Evolutionary conservation across 2,888 invertebrate species (phyloP).

Genomic region (Steromphala cineraria): DNA sequence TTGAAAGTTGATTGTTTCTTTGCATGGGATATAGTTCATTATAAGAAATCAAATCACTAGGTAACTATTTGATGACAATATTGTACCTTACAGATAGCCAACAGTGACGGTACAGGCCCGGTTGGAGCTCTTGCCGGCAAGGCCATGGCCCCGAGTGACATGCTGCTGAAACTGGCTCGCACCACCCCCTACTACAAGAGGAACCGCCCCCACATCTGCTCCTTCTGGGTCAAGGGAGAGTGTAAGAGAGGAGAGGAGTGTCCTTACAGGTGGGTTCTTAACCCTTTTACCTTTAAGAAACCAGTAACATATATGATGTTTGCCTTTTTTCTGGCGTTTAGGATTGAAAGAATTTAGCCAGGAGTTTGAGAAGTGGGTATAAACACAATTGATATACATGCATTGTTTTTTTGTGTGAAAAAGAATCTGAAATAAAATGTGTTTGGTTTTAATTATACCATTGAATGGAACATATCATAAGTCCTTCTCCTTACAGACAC

Average conservation of each 20-base stretch:
- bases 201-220: slow-evolving; percentile 95
- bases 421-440: background rate
- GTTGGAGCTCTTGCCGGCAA: slow-evolving; percentile 77
- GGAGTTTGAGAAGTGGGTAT: too few species aligned
- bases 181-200: slow-evolving; percentile 96
- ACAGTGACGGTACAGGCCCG: slow-evolving; percentile 76
- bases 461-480: background rate
- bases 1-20: too few species aligned
- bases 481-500: slow-evolving; percentile 79
- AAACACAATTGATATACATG: background rate
- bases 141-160: slow-evolving; percentile 85
- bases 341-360: too few species aligned
- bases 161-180: slow-evolving; percentile 90
- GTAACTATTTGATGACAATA: background rate
- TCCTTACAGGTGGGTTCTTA: slow-evolving; percentile 83
- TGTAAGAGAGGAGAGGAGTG: slow-evolving; percentile 97
- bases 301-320: too few species aligned
- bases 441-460: background rate
- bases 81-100: slow-evolving; percentile 67
- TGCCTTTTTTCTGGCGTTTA: too few species aligned
- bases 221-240: slow-evolving; percentile 99
- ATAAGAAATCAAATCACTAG: too few species aligned
- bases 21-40: too few species aligned
- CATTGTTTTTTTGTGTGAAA: background rate
- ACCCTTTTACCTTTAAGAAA: too few species aligned